Base-by-base conservation (phyloP, 2,888 invertebrate genomes). In the Coleophora flavipennella region DNA sequence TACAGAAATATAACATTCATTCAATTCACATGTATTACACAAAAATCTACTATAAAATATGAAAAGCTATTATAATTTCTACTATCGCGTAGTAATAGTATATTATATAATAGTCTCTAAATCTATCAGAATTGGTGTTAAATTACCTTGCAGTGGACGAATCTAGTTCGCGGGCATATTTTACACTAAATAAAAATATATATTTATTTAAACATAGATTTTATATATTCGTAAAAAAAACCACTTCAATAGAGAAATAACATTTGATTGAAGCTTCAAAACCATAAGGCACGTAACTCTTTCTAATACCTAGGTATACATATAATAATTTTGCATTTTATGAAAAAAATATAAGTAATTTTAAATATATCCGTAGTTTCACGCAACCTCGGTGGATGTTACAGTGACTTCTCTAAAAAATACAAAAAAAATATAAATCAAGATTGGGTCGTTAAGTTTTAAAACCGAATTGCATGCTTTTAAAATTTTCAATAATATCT, bases 121-220 rank as follows among this genome's bases (percentile, higher is more conserved):
- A 53, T 55, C 71, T 74, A 74, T 59, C 44, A 59, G 57, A 66
- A 71, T 83, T 84, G 83, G 83, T 84, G 83, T 84, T 73, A 49
- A 51, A 50, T 60, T 77, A 83, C 83, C 81, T 81, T 67, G 20
- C 81, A 83, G 81, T 80, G 81, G 83, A 83, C 83, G 80, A 67
- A 62, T 66, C 66, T 69, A 72, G 66, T 63, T 40, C 74, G 72
- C 67, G 80, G 77, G 76, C 78, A 47, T 32, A 43, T 36, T 39
- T 29, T 33, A 36, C 26, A 39, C 38, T n/a, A 35, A 13, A 38
- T 42, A 44, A 44, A 35, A 45, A 47, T 36, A 43, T 39, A 39
- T n/a, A 10, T 36, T 38, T 33, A 41, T 43, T 35, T 31, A 29
- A 28, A 14, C 29, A 9, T 36, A 12, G 4, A 36, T 36, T 27